phyloP scores from a whole-genome alignment of 53 echinoderm and acorn worm genomes.

The Temnopleurus reevesii region DNA sequence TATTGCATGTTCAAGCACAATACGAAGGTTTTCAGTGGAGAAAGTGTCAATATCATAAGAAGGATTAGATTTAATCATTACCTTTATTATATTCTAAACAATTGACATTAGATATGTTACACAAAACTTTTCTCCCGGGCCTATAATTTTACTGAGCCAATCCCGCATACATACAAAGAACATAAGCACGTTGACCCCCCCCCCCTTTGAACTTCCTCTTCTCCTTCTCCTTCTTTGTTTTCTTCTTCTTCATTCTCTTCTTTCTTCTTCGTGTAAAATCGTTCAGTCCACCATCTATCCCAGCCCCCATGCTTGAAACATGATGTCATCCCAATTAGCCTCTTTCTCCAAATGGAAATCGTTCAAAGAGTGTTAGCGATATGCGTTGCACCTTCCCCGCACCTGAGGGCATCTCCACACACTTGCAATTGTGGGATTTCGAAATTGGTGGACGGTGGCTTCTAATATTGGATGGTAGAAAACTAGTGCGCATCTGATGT shows the following conservation, averaged over 20 bases:
- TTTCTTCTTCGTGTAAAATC: too few species aligned
- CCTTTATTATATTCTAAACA: too few species aligned
- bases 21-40: too few species aligned
- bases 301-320: neutral
- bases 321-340: neutral
- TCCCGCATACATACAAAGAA: neutral
- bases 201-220: neutral
- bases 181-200: neutral
- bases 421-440: too few species aligned
- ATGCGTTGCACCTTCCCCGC: neutral
- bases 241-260: neutral
- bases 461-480: too few species aligned
- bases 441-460: too few species aligned
- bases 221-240: neutral
- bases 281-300: neutral
- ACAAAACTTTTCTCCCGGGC: neutral
- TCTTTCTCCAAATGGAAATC: neutral
- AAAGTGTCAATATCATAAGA: too few species aligned
- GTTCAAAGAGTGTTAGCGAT: neutral
- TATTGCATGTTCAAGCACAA: too few species aligned
- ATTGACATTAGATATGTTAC: neutral
- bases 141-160: neutral
- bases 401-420: neutral
- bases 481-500: too few species aligned
- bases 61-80: too few species aligned